Base-by-base conservation (phyloP, 64 coral and sea anemone genomes). In the Cladopsammia gracilis region DNA sequence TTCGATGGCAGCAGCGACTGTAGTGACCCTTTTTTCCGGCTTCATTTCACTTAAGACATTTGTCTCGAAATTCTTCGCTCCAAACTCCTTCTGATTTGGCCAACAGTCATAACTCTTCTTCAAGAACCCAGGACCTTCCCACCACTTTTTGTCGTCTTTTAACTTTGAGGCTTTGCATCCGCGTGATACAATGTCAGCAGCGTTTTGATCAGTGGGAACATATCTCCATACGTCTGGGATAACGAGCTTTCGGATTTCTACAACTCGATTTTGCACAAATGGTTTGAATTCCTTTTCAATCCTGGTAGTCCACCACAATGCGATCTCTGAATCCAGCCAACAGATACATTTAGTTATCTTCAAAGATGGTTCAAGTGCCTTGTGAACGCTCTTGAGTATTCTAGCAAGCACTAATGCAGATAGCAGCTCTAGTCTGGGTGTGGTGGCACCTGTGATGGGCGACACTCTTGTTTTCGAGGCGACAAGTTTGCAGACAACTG, bases 271-370 rank as follows among this genome's bases (percentile, higher is more conserved):
- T n/a, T n/a, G n/a, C n/a, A n/a, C n/a, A n/a, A n/a, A n/a, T n/a
- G n/a, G n/a, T n/a, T n/a, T n/a, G n/a, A n/a, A 94, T 59, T 82
- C 64, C 68, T 82, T 71, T 25, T 47, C 70, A 22, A 69, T 83
- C 23, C 50, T 50, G 7, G 25, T 78, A 24, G 89, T 94, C 86
- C 78, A 94, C 86, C 86, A 85, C 58, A 89, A 51, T 60, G 78
- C 93, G 20, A 89, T 94, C 61, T 84, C 70, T 48, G 68, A 86
- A 71, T 77, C 90, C 23, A 86, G 54, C 82, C 90, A 92, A 75
- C 90, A 92, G 44, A 67, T 47, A 70, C 24, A 70, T 58, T 79
- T 53, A 67, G 15, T 12, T 6, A 81, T 57, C 66, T 71, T 48
- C 48, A 71, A 19, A 51, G 68, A 26, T 24, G 46, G 47, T 6